Evolutionary conservation across 2,113 vertebrate species (phyloP), one percentile per base, ranked within the genome.

Genomic region (Sprattus sprattus): DNA sequence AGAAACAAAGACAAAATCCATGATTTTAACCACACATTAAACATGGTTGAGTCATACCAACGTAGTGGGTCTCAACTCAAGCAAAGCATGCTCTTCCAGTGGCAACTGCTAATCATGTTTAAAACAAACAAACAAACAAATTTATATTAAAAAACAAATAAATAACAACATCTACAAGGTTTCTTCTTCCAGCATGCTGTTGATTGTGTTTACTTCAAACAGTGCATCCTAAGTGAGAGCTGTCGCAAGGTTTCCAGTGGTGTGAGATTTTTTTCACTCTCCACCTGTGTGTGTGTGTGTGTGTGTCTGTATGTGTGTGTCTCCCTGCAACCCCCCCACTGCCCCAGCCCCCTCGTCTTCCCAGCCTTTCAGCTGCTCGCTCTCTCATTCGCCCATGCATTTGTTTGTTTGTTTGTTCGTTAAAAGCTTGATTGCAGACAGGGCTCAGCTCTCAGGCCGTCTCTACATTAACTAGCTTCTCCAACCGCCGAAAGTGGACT

Each of bases 401-500:
- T 71, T 25, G 25, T 10, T 71, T 2, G 64, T 15, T 60, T 11
- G 50, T 52, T 52, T 52, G 82, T 82, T 45, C 50, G n/a, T 10
- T 83, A 83, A 83, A 10, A 57, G 50, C 52, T 83, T 45, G 50
- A 57, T 52, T 83, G 82, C 50, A 44, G 52, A 78, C 71, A 32
- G 15, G 25, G 64, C n/a, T 10, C 13, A 16, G 28, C n/a, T 32
- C 25, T 60, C 67, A 75, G 67, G 18, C 81, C 45, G 86, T 85
- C 54, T 67, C 86, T 85, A 86, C 81, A 44, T 78, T 87, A 91
- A 89, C 89, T 94, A 96, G 88, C 94, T 95, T 90, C 95, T 95
- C 95, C 95, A 96, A 67, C 93, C 87, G 64, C 47, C 84, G 54
- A 95, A 95, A 25, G 93, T 93, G 88, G 94, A 93, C 80, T 91